Evolutionary conservation across 2,113 vertebrate species (phyloP), one percentile per base, ranked within the genome.

Genomic region (Pandion haliaetus): DNA sequence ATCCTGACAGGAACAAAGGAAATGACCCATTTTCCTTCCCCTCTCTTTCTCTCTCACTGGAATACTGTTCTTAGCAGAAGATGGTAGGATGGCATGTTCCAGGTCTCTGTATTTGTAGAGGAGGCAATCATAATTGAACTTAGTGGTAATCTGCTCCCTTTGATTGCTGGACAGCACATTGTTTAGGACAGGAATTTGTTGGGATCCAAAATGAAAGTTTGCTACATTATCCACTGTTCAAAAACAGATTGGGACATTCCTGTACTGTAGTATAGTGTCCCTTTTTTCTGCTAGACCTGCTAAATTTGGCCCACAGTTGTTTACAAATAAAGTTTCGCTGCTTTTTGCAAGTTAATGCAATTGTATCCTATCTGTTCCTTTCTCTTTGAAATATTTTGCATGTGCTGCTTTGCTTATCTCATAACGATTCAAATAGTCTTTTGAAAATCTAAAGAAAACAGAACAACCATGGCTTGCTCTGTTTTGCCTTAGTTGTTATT

Each of bases 21-120:
- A 98, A 93, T 97, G 95, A 96, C 80, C 95, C 95, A 86, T 89
- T 94, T 98, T 97, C 94, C 97, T 97, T 98, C 94, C 86, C 81
- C 47, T 69, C 83, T 86, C 69, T 95, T 76, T 85, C 88, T 82
- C 13, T 72, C 61, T 91, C 23, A 9, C 32, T 14, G 6, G 69
- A 76, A 55, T 61, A 13, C 34, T 61, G 47, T 44, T 93, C 80
- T n/a, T 38, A 86, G 47, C 52, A 82, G 78, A 49, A 86, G 78
- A 38, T 3, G 4, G 34, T 57, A 25, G 71, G 81, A 58, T 72
- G 50, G 66, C 59, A 25, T 2, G 25, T 66, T 76, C 61, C 61
- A 36, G 12, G 21, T 45, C n/a, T 40, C 55, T 67, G 15, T 17
- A 9, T 58, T 81, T 55, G 13, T 7, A 15, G 59, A 19, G 19